Evolutionary conservation across 2,797 vertebrate species (phyloP).

Genomic region (Acipenser oxyrinchus): DNA sequence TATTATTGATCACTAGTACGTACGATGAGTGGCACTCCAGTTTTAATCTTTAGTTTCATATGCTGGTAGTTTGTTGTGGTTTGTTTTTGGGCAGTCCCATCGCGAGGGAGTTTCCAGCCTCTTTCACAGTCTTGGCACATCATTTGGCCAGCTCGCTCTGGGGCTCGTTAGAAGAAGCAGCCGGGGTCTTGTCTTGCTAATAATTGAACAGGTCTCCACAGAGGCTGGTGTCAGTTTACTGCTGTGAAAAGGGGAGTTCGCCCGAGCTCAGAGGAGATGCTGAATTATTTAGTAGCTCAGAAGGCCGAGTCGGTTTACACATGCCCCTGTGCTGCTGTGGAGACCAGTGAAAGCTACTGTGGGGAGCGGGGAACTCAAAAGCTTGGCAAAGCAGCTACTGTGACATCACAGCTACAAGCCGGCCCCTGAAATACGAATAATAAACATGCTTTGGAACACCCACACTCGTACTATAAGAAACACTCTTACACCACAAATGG

Average conservation of each 20-base stretch:
- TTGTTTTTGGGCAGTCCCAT: not conserved
- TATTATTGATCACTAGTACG: too few species aligned
- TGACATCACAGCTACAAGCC: not conserved
- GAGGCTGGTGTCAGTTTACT: conserved; percentile 38
- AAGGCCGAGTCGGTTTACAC: conserved; percentile 25
- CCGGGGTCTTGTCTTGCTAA: conserved; percentile 21
- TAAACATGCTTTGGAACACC: not conserved
- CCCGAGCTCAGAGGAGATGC: conserved; percentile 25
- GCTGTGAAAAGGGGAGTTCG: conserved; percentile 30
- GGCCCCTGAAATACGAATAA: too few species aligned
- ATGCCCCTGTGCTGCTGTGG: conserved; percentile 20
- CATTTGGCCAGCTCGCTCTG: not conserved
- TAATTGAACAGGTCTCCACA: conserved; percentile 11
- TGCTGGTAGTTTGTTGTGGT: not conserved
- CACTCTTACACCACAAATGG: too few species aligned
- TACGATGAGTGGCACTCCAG: too few species aligned
- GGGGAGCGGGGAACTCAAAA: not conserved
- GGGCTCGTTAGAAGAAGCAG: conserved; percentile 16
- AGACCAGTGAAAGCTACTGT: conserved; percentile 10
- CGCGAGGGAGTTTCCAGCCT: too few species aligned
- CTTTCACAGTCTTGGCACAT: not conserved
- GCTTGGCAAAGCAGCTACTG: not conserved
- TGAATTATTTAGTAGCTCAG: conserved; percentile 48
- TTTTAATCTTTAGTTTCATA: not conserved
- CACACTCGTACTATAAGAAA: not conserved